Evolutionary conservation across 2,888 invertebrate species (phyloP), one percentile per base, ranked within the genome.

Genomic region (Gymnoscelis rufifasciata): DNA sequence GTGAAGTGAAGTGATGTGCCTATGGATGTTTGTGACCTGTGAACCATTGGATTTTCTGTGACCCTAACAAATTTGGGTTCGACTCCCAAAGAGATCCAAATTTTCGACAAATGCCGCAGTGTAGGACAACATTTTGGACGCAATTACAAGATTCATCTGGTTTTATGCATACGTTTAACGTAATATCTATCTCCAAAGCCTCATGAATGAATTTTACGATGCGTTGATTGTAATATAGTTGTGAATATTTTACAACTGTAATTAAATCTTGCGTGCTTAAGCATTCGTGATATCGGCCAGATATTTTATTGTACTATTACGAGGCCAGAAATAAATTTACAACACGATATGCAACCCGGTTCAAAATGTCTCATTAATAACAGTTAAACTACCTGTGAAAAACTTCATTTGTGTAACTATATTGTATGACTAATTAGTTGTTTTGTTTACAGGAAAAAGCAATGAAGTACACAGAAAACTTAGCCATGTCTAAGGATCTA

Each of bases 391-490:
- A n/a, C n/a, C n/a, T n/a, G n/a, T n/a, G n/a, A n/a, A n/a, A n/a
- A n/a, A n/a, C n/a, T n/a, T n/a, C n/a, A n/a, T n/a, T n/a, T n/a
- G n/a, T n/a, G n/a, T n/a, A n/a, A n/a, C n/a, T n/a, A n/a, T n/a
- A n/a, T n/a, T n/a, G 19, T 5, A 2, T 2, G 2, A 19, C 19
- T 19, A 19, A 19, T 5, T 19, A 5, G 5, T 19, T 6, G 8
- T 33, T 33, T 15, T n/a, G 11, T 39, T 37, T 3, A 37, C 80
- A 88, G 88, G 88, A 87, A 71, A 88, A 87, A 57, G 86, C 87
- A 14, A 76, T 88, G 83, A 84, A 76, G 55, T 80, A 80, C 49
- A 82, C 87, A 4, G 88, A 88, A 53, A 88, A 87, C 56, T 56
- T 88, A 28, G 87, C 86, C 0, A 59, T 73, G n/a, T 76, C 87